A percentile compares a stretch with the other conserved stretches of the same genome.
These are phyloP conservation scores for Micropoecilia bifurca DNA, from an alignment of 2,797 vertebrate genomes.

Conservation along the genomic window DNA sequence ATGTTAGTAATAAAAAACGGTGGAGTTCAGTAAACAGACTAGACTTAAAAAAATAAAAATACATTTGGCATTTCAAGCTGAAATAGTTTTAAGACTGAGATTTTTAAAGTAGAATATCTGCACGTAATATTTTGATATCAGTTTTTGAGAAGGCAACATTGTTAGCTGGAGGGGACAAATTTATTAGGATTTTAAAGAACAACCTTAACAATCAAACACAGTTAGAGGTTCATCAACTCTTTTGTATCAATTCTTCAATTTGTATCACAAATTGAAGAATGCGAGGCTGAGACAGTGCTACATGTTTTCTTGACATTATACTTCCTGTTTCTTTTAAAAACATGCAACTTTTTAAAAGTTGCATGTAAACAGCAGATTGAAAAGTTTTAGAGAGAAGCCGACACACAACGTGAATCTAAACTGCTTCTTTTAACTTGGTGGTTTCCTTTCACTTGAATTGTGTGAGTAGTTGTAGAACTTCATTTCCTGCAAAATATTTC, in stretches of 20 bases:
- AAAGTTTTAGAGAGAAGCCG: neutral
- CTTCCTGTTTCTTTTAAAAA: neutral
- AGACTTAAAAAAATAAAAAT: neutral
- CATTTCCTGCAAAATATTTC: neutral
- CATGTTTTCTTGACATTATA: neutral
- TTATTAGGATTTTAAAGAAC: neutral
- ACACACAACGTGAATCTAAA: neutral
- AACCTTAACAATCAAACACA: neutral
- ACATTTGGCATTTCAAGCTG: too few species aligned
- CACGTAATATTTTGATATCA: neutral
- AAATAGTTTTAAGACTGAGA: neutral
- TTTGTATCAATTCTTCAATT: too few species aligned
- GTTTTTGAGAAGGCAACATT: neutral
- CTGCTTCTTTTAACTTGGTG: neutral
- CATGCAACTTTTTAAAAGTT: neutral
- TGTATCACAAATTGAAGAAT: too few species aligned
- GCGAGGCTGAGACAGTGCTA: too few species aligned
- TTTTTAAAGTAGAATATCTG: neutral
- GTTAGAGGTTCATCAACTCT: neutral
- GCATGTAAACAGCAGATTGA: neutral
- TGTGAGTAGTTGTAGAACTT: neutral
- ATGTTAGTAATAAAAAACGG: neutral
- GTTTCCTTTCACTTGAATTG: neutral
- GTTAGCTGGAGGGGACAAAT: neutral
- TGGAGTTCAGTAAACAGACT: neutral